Evolutionary conservation across 2,113 vertebrate species (phyloP).

Genomic region (Tor tambroides): DNA sequence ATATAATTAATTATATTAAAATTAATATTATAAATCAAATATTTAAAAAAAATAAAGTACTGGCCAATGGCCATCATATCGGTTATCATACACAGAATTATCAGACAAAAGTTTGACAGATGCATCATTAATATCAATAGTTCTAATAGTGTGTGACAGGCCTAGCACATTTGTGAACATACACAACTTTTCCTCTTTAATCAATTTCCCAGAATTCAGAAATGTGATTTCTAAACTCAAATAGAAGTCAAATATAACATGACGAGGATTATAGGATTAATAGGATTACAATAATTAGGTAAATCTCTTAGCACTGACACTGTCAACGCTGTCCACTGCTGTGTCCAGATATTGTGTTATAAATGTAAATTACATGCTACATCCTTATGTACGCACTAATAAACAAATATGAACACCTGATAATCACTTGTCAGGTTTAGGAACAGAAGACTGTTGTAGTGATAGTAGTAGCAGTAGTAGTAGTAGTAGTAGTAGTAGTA

Average conservation of each 20-base stretch:
- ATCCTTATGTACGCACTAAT: neutral
- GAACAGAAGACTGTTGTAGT: neutral
- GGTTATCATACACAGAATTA: neutral
- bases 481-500: neutral
- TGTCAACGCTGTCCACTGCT: neutral
- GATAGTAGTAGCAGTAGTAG: neutral
- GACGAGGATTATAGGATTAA: too few relatives aligned
- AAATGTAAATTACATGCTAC: neutral
- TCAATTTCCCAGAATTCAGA: too few relatives aligned
- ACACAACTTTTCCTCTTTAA: too few relatives aligned
- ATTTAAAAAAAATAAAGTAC: neutral
- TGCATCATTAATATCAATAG: neutral
- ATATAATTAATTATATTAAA: neutral
- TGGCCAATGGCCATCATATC: neutral
- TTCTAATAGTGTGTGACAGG: too few relatives aligned
- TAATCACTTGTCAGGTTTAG: neutral
- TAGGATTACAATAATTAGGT: too few relatives aligned
- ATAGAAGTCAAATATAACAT: too few relatives aligned
- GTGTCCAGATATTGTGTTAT: neutral
- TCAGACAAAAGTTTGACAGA: neutral
- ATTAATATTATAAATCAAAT: neutral
- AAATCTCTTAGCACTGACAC: neutral
- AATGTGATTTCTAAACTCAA: too few relatives aligned
- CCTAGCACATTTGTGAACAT: too few relatives aligned
- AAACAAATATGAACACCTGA: constrained; percentile 6